A percentile compares a stretch with the other conserved stretches of the same genome.
These are phyloP conservation scores for Asbolus verrucosus DNA, from an alignment of 1,140 invertebrate species.

Conservation along the genomic window DNA sequence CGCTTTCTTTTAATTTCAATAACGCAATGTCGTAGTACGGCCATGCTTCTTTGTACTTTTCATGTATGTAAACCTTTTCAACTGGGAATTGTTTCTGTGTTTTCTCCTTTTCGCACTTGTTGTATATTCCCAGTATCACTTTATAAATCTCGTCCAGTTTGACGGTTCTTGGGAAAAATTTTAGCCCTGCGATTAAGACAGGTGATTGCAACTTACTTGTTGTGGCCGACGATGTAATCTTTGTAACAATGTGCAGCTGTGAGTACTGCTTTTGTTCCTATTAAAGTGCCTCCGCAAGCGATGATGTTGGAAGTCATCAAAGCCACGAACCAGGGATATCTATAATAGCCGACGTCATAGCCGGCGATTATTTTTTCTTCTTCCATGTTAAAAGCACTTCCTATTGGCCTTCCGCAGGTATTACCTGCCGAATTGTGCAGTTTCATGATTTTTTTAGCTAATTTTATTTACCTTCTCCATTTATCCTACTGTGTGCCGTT, in stretches of 20 bases:
- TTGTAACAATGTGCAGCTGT: constrained; percentile 63
- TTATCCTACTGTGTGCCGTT: too few relatives aligned
- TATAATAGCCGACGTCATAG: constrained; percentile 61
- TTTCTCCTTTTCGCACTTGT: constrained; percentile 56
- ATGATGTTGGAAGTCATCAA: constrained; percentile 52
- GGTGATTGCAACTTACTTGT: too few relatives aligned
- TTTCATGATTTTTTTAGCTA: too few relatives aligned
- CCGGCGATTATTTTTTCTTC: constrained; percentile 58
- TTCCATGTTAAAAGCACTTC: constrained; percentile 43
- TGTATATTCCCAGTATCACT: constrained; percentile 58
- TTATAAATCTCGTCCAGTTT: constrained; percentile 57
- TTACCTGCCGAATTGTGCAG: too few relatives aligned
- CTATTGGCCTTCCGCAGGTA: constrained; percentile 52
- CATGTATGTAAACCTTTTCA: constrained; percentile 58
- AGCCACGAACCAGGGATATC: constrained; percentile 62
- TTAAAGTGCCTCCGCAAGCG: constrained; percentile 59
- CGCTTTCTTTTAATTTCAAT: constrained; percentile 51
- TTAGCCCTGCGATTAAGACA: too few relatives aligned
- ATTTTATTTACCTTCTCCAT: neutral
- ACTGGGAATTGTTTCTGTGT: constrained; percentile 51
- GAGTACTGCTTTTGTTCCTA: constrained; percentile 53
- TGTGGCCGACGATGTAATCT: constrained; percentile 45
- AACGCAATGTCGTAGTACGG: constrained; percentile 61
- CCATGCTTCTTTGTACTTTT: constrained; percentile 54
- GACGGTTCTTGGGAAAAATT: neutral